Conservation (phyloP, 2,797 vertebrate species). For the Adelosebastes latens region DNA sequence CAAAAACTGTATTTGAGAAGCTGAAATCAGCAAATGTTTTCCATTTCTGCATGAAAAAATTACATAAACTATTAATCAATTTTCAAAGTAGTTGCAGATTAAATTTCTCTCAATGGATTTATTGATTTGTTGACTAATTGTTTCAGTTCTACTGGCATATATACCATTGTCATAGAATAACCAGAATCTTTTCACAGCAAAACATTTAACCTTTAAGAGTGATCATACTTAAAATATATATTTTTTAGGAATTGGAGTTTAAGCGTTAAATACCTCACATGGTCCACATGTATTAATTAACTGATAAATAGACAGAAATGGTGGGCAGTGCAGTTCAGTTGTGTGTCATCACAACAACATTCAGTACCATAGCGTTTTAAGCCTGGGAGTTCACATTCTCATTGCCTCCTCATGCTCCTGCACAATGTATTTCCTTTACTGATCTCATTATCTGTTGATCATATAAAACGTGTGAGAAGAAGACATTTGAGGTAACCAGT, state of each 20-base stretch:
- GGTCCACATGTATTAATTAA: neutral
- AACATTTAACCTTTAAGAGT: neutral
- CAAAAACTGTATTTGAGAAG: neutral
- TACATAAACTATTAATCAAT: no score
- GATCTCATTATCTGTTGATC: slow-evolving; percentile 72
- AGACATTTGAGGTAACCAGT: slow-evolving; percentile 64
- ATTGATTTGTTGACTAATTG: neutral
- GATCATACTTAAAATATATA: neutral
- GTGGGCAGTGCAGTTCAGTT: neutral
- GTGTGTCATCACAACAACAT: neutral
- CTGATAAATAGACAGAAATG: neutral
- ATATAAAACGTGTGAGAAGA: slow-evolving; percentile 62
- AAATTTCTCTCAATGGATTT: neutral
- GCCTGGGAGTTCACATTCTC: neutral
- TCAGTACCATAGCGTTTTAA: neutral
- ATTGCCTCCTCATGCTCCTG: slow-evolving; percentile 4
- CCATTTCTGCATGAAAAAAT: neutral
- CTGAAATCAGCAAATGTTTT: neutral
- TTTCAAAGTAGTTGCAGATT: neutral
- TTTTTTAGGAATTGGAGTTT: neutral
- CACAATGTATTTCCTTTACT: slow-evolving; percentile 44
- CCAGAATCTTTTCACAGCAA: neutral
- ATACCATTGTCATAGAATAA: neutral
- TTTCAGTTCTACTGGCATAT: neutral
- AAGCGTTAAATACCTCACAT: neutral